A percentile compares a stretch with the other conserved stretches of the same genome.
Conservation (phyloP, 2,113 vertebrate genomes). For the Labeo rohita region DNA sequence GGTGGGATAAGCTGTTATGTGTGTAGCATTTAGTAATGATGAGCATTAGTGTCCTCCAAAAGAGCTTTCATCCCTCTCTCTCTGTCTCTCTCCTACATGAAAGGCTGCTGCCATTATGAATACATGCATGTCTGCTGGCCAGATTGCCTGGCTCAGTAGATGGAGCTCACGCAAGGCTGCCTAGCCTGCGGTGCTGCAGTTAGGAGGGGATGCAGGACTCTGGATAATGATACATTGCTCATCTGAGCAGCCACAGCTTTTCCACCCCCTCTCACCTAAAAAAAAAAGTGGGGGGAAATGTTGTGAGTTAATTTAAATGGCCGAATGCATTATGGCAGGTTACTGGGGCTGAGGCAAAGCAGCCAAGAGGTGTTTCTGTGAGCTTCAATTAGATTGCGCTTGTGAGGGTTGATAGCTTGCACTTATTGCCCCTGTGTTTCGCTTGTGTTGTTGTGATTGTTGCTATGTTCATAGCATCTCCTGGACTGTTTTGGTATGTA, state of each 20-base stretch:
- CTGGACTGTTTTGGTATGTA: constrained; percentile 68
- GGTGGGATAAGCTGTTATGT: constrained; percentile 70
- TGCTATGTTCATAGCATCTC: constrained; percentile 64
- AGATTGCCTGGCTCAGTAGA: constrained; percentile 95
- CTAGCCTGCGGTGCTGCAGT: constrained; percentile 88
- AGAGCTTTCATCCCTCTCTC: constrained; percentile 63
- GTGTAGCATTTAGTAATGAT: constrained; percentile 82
- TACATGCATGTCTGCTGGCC: constrained; percentile 90
- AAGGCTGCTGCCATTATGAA: constrained; percentile 79
- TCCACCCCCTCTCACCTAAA: constrained; percentile 60
- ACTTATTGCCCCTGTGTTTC: constrained; percentile 81
- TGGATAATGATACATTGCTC: constrained; percentile 93
- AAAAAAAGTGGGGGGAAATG: constrained; percentile 85
- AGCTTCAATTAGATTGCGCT: constrained; percentile 94
- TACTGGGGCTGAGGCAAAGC: constrained; percentile 76
- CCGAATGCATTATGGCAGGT: constrained; percentile 92
- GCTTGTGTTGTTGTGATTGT: constrained; percentile 58
- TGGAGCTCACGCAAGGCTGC: constrained; percentile 83
- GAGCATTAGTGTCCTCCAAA: constrained; percentile 82
- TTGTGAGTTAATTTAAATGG: constrained; percentile 99
- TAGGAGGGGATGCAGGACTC: constrained; percentile 66
- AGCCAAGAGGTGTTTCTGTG: constrained; percentile 97
- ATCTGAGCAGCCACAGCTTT: constrained; percentile 88
- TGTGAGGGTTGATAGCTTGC: constrained; percentile 65
- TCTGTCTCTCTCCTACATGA: constrained; percentile 41